A percentile compares a stretch with the other conserved stretches of the same genome.
phyloP scores from a whole-genome alignment of 2,888 invertebrate genomes.

The Stegana nigrithorax region DNA sequence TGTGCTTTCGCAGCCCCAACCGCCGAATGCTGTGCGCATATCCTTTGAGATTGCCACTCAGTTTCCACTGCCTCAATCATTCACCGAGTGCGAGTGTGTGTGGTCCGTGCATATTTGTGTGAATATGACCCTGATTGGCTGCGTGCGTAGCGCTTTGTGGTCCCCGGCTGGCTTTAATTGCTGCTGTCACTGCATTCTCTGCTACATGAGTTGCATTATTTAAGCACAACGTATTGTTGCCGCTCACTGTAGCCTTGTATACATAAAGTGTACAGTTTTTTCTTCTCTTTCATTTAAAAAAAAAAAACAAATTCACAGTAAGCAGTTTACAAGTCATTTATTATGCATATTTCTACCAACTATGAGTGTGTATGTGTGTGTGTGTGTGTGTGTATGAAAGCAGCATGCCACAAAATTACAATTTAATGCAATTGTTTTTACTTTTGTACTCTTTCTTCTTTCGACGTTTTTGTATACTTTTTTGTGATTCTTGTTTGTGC shows the following conservation, averaged over 20 bases:
- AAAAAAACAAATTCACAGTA: too few relatives aligned
- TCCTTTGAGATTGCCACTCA: conserved; percentile 8
- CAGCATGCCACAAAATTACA: neutral
- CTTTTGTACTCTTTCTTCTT: neutral
- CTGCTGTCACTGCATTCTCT: conserved; percentile 13
- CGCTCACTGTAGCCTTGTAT: too few relatives aligned
- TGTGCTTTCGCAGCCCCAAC: conserved; percentile 45
- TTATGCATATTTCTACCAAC: too few relatives aligned
- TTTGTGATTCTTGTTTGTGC: neutral
- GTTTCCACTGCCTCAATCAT: neutral
- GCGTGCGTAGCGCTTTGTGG: conserved; percentile 10
- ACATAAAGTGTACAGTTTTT: too few relatives aligned
- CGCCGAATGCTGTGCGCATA: conserved; percentile 12
- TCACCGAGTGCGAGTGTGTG: conserved; percentile 6
- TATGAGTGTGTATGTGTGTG: too few relatives aligned
- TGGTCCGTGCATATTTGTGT: neutral
- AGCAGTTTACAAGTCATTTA: too few relatives aligned
- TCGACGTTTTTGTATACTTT: neutral
- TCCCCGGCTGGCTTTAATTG: conserved; percentile 13
- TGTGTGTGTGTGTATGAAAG: too few relatives aligned
- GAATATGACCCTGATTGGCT: conserved; percentile 16
- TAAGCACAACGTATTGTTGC: neutral
- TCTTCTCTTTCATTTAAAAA: too few relatives aligned
- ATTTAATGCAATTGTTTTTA: conserved; percentile 1
- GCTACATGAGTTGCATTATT: neutral